Evolutionary conservation across 2,113 vertebrate species (phyloP).

Genomic region (Perca flavescens): DNA sequence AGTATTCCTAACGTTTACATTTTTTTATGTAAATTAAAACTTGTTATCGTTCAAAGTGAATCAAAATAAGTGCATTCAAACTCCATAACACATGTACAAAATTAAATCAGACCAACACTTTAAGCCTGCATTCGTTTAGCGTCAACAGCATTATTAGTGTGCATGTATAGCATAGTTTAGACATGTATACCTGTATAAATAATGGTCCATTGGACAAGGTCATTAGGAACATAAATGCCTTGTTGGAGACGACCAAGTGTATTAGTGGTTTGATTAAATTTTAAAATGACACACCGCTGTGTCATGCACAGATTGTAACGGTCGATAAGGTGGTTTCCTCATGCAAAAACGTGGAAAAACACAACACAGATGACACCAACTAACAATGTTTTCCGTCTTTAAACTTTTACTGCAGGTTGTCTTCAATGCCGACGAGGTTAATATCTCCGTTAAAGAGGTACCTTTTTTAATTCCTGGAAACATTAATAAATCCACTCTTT

Average conservation of each 20-base stretch:
- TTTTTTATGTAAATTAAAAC: background rate
- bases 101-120: background rate
- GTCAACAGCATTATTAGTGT: background rate
- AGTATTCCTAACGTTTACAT: background rate
- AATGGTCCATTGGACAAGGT: background rate
- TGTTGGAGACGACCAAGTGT: background rate
- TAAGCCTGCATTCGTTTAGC: background rate
- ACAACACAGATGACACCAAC: background rate
- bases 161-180: background rate
- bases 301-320: background rate
- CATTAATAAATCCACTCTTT: background rate
- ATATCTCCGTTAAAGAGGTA: conserved; percentile 84
- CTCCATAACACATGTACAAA: too few relatives aligned
- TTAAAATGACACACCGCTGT: background rate
- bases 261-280: too few relatives aligned
- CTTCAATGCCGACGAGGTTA: conserved; percentile 84
- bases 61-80: too few relatives aligned
- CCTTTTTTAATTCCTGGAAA: background rate
- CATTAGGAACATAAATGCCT: background rate
- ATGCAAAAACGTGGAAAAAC: background rate
- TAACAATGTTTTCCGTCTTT: background rate
- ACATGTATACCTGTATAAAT: background rate
- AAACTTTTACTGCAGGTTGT: conserved; percentile 58
- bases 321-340: background rate
- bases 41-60: too few relatives aligned